Evolutionary conservation across 2,113 vertebrate species (phyloP), one percentile per base, ranked within the genome.

Genomic region (Rhagologus leucostigma): DNA sequence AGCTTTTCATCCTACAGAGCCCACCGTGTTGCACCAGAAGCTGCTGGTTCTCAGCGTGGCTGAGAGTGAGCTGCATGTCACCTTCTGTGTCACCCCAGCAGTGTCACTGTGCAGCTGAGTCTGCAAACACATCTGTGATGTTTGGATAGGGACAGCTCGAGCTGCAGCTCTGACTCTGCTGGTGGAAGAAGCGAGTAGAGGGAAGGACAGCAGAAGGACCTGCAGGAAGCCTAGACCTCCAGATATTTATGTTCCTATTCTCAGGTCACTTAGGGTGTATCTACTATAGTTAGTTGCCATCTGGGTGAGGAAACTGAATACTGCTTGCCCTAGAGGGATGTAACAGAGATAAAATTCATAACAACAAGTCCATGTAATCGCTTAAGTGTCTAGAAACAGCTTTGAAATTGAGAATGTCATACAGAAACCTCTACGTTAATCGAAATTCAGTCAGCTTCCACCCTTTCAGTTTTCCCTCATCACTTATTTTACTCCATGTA

Each of bases 391-490:
- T 84, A 84, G 84, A 87, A 92, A 84, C 13, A 87, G 15, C 37
- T 84, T 68, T 95, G 83, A 68, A 86, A 86, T 42, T 63, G 21
- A 37, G 33, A 90, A 89, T 55, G 33, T 70, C 39, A 67, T 52
- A 77, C 64, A 84, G 79, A 95, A 90, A 86, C 74, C 44, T 84
- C 50, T 59, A 77, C 32, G 26, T 84, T 67, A 47, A 89, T 91
- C 27, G 30, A 92, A 95, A 92, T 87, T 70, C 10, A 67, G 46
- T 70, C 59, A 93, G 29, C 30, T 94, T 91, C 80, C 4, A 4
- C 11, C 9, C 35, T 86, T 90, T 77, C 68, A 56, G 3, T 74
- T 81, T 92, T 95, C 52, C 30, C 30, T 70, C 39, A 44, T 84
- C 60, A 81, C 23, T 22, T 83, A n/a, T 83, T 90, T 88, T 42